Conservation (phyloP, 2,888 invertebrate genomes). For the Cylindroiulus punctatus region DNA sequence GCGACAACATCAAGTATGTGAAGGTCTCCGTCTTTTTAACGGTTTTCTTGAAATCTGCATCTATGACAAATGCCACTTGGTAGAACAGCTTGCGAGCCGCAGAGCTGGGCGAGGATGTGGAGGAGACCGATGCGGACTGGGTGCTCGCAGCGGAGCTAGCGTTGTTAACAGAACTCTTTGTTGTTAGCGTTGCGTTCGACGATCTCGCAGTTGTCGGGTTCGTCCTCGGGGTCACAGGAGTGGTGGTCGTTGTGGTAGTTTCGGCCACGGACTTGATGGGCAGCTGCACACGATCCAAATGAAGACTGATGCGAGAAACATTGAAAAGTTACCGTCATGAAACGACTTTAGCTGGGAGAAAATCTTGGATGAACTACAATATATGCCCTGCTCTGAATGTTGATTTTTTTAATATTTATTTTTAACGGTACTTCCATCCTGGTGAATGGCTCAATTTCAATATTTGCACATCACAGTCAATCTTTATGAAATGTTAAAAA, state of each 20-base stretch:
- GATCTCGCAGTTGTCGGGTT: not conserved
- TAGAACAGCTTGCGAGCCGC: not conserved
- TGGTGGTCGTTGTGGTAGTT: not conserved
- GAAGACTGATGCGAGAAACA: not conserved
- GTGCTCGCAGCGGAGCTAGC: not conserved
- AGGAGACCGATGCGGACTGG: not conserved
- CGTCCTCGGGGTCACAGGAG: not conserved
- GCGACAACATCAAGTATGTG: not conserved
- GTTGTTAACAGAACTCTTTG: not conserved
- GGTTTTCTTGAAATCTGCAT: not conserved
- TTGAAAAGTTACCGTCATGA: not conserved
- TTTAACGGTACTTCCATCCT: too few relatives aligned
- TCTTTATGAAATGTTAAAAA: too few relatives aligned
- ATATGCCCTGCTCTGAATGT: too few relatives aligned
- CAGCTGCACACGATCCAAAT: not conserved
- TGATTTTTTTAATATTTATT: too few relatives aligned
- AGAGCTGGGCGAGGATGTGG: not conserved
- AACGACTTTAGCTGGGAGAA: too few relatives aligned
- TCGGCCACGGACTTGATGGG: conserved; percentile 13
- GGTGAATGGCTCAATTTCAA: too few relatives aligned
- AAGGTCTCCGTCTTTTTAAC: not conserved
- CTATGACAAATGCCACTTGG: not conserved
- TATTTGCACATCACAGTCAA: too few relatives aligned
- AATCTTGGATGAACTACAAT: too few relatives aligned
- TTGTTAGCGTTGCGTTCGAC: not conserved